A percentile compares a stretch with the other conserved stretches of the same genome.
Conservation (phyloP, 1,140 invertebrate species). For the Mercenaria mercenaria region DNA sequence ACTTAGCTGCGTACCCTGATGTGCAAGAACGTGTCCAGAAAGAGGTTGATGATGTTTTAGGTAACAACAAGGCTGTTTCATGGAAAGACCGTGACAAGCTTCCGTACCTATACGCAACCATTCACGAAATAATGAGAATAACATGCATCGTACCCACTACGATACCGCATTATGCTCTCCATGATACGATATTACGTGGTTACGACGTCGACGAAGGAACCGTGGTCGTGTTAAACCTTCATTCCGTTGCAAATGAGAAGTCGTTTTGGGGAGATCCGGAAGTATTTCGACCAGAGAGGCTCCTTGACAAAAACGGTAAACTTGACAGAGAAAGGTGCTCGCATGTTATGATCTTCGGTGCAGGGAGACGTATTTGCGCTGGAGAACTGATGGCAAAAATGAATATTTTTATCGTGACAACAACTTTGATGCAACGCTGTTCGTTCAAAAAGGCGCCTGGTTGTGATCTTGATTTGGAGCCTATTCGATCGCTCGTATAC, state of each 20-base stretch:
- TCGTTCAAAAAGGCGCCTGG: background rate
- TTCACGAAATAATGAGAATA: slow-evolving; percentile 76
- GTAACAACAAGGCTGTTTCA: slow-evolving; percentile 91
- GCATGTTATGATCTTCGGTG: background rate
- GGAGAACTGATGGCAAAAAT: background rate
- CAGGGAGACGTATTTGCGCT: background rate
- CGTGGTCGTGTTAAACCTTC: background rate
- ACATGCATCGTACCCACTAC: slow-evolving; percentile 80
- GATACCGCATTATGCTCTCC: slow-evolving; percentile 68
- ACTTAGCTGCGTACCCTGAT: slow-evolving; percentile 91
- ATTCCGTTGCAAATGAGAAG: slow-evolving; percentile 53
- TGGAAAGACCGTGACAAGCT: slow-evolving; percentile 89
- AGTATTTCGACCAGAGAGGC: background rate
- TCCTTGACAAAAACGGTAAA: background rate
- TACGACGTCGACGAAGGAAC: slow-evolving; percentile 58
- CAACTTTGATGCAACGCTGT: background rate
- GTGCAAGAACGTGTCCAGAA: slow-evolving; percentile 93
- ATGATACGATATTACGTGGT: slow-evolving; percentile 76
- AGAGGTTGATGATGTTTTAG: slow-evolving; percentile 92
- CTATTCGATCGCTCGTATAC: background rate
- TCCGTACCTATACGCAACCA: slow-evolving; percentile 75
- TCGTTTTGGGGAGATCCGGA: slow-evolving; percentile 7
- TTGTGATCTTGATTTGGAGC: background rate
- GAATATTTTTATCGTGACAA: background rate
- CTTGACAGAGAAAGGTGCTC: background rate